Conservation (phyloP, 1,140 invertebrate species). For the Brachionus koreanus region DNA sequence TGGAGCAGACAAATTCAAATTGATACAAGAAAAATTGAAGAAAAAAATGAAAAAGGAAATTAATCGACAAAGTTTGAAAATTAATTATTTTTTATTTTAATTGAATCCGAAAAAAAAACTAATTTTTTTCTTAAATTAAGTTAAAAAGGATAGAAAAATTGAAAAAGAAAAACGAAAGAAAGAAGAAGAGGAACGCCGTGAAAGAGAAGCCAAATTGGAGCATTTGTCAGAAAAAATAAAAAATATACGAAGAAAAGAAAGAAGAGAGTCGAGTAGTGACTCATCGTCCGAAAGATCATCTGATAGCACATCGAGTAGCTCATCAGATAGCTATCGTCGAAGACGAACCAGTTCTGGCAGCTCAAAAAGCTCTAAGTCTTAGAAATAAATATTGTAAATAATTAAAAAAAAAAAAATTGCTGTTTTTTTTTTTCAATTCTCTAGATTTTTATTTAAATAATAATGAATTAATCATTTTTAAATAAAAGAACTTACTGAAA, state of each 20-base stretch:
- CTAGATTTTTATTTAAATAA: neutral
- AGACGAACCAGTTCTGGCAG: neutral
- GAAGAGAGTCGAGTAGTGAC: neutral
- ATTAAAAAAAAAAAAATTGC: neutral
- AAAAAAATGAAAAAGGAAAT: conserved; percentile 41
- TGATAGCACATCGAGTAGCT: neutral
- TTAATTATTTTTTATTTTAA: no score
- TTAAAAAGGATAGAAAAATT: conserved; percentile 16
- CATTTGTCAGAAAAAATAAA: conserved; percentile 38
- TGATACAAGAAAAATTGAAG: conserved; percentile 21
- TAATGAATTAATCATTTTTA: neutral
- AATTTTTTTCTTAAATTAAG: neutral
- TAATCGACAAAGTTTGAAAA: conserved; percentile 14
- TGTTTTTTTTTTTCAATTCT: neutral
- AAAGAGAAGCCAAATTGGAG: conserved; percentile 9
- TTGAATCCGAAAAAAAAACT: neutral
- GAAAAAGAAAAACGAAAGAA: conserved; percentile 34
- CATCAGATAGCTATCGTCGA: neutral
- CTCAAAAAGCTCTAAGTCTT: conserved; percentile 23
- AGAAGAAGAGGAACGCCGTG: conserved; percentile 14
- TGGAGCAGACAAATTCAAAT: neutral
- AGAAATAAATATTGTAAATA: neutral
- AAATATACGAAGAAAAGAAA: neutral
- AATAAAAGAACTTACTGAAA: no score
- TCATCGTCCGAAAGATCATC: neutral